phyloP scores from a whole-genome alignment of 2,888 invertebrate species.

The Chironomus riparius region DNA sequence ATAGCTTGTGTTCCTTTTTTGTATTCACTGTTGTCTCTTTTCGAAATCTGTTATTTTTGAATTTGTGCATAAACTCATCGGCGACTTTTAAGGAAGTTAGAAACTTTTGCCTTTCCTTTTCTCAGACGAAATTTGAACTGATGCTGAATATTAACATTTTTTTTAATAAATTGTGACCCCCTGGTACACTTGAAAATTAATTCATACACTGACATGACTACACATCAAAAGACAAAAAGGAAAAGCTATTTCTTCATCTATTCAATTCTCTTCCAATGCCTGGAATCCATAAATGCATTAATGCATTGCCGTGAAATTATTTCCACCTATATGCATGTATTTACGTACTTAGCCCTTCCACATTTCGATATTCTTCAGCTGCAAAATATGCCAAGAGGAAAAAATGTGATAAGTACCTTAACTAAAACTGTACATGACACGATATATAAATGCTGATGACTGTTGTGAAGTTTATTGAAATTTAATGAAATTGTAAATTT shows the following conservation, averaged over 20 bases:
- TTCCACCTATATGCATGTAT: neutral
- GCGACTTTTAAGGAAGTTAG: neutral
- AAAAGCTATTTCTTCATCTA: no score
- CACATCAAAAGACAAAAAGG: neutral
- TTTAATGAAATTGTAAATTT: no score
- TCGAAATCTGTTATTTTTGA: neutral
- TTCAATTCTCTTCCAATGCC: no score
- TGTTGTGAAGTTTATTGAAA: no score
- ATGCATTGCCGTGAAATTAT: constrained; percentile 15
- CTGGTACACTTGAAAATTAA: neutral
- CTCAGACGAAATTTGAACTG: no score
- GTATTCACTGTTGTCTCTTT: neutral
- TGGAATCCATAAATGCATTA: neutral
- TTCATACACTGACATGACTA: neutral
- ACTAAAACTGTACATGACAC: constrained; percentile 8
- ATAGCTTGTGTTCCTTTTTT: neutral
- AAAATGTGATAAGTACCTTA: constrained; percentile 23
- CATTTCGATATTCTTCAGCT: constrained; percentile 11
- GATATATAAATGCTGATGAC: no score
- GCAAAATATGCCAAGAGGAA: constrained; percentile 24
- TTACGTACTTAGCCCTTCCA: neutral
- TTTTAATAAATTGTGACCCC: no score
- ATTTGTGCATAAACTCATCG: neutral
- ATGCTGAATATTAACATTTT: no score
- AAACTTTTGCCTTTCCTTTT: neutral